Base-by-base conservation (phyloP, 2,797 vertebrate genomes). In the Argentina silus region DNA sequence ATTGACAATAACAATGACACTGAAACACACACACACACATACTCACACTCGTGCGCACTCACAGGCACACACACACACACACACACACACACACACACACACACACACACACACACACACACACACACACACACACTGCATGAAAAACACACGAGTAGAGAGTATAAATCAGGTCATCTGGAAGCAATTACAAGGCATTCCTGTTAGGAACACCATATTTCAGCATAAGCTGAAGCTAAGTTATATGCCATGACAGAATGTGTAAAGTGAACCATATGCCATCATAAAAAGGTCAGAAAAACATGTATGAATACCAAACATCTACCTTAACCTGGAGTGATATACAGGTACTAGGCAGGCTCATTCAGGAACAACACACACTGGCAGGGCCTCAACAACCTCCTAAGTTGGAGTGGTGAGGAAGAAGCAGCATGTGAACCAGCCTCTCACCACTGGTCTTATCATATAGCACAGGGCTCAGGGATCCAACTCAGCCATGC, bases 141-240 rank as follows among this genome's bases (percentile, higher is more conserved):
- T 45, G 67, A 23, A 70, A 65, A 47, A 76, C 61, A 56, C 61
- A 70, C 36, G 71, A 80, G 67, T 77, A 67, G 74, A 80, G 69
- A 80, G 27, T 36, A 36, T 36, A 36, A 36, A 36, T 36, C 27
- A 36, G 27, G 27, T 67, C 92, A 93, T 90, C 89, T 92, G 90
- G 91, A 88, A 91, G 76, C 79, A 81, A 85, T 94, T 91, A 89
- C 72, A 57, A 66, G 69, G 70, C 82, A 87, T 86, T 92, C 89
- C 89, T 88, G 72, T 73, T 75, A 87, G 62, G 65, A 79, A 84
- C 84, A 83, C 64, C 70, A 83, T 81, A 87, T 83, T 88, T 89
- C 83, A 85, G 43, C n/a, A 19, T 78, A 80, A 83, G 66, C 44
- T 84, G 70, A 61, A 81, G 77, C 76, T 82, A 86, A 89, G 85